These are phyloP conservation scores for Riparia riparia DNA, from an alignment of 2,113 vertebrate genomes.

Conservation along the genomic window DNA sequence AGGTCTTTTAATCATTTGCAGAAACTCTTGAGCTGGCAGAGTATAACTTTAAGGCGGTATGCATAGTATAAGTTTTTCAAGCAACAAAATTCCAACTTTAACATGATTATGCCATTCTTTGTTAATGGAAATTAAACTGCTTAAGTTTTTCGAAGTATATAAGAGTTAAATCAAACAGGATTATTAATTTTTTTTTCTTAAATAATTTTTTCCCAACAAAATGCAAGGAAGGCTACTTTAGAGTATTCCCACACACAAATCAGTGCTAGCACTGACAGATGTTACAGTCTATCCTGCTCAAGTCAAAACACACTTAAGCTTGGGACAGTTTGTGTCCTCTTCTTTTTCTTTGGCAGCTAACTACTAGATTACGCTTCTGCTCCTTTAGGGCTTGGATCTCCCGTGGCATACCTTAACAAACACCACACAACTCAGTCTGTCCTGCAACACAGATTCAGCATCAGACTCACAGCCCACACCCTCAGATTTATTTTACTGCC, in stretches of 20 bases:
- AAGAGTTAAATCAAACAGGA: background rate
- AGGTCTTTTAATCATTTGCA: background rate
- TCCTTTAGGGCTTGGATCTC: background rate
- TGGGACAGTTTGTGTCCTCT: background rate
- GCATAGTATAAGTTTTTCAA: background rate
- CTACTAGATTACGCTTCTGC: background rate
- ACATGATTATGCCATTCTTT: background rate
- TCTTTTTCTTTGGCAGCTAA: background rate
- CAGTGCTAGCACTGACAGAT: background rate
- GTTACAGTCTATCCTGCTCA: background rate
- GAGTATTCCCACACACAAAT: background rate
- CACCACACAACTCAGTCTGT: background rate
- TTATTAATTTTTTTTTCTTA: background rate
- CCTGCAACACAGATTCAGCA: background rate
- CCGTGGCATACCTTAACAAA: background rate
- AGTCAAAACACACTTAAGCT: background rate
- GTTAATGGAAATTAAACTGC: background rate
- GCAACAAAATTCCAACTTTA: background rate
- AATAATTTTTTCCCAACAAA: background rate
- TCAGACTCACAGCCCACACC: background rate
- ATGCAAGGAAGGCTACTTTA: background rate
- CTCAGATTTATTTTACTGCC: background rate
- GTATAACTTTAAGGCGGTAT: background rate
- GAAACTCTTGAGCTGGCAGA: background rate
- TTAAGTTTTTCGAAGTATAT: background rate